A percentile compares a stretch with the other conserved stretches of the same genome.
Conservation (phyloP, 1,140 invertebrate genomes). For the Procambarus clarkii region DNA sequence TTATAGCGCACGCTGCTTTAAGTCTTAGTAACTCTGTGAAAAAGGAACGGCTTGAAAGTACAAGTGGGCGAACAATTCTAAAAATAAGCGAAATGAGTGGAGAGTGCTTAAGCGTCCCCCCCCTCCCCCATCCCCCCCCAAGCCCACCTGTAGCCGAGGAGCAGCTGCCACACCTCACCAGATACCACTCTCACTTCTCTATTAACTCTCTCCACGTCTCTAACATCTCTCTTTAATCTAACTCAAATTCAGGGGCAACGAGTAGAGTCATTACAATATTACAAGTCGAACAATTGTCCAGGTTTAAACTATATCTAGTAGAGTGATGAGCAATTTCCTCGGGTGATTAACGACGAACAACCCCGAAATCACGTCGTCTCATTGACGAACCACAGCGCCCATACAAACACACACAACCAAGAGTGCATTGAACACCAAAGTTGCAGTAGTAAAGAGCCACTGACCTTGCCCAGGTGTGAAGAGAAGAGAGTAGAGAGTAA, state of each 20-base stretch:
- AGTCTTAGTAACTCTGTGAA: constrained; percentile 4
- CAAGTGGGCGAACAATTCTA: constrained; percentile 58
- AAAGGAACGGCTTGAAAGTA: constrained; percentile 37
- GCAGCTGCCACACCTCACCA: constrained; percentile 45
- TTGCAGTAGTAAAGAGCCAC: background rate
- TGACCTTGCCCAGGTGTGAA: background rate
- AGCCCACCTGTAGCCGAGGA: constrained; percentile 68
- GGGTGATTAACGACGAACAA: background rate
- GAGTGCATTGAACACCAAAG: background rate
- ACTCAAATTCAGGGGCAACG: background rate
- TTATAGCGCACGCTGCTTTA: constrained; percentile 14
- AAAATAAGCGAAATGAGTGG: constrained; percentile 64
- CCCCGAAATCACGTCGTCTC: background rate
- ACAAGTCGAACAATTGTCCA: background rate
- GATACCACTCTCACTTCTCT: constrained; percentile 1
- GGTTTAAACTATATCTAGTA: background rate
- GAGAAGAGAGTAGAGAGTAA: too few species aligned
- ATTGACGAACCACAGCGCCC: background rate
- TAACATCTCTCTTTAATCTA: background rate
- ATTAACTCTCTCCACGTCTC: background rate
- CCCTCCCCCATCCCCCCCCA: too few species aligned
- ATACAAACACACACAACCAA: background rate
- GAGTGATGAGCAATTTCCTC: background rate
- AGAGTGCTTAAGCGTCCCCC: constrained; percentile 32
- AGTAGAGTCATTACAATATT: background rate